Base-by-base conservation (phyloP, 2,888 invertebrate species). In the Erynnis tages region DNA sequence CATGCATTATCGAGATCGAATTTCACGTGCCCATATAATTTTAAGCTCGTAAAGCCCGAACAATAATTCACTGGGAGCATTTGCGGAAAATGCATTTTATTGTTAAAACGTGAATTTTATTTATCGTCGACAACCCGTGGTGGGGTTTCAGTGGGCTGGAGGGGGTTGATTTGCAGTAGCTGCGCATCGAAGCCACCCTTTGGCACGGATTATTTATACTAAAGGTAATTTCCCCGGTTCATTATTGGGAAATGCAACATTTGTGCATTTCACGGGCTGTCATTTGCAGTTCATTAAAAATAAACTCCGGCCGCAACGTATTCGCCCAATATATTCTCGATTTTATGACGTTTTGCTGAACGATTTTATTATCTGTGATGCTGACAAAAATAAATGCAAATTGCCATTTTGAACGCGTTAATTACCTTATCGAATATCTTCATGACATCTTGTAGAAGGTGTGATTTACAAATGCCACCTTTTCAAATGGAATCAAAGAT, bases 81-180 rank as follows among this genome's bases (percentile, higher is more conserved):
- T 89, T 88, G 88, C 87, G 88, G 89, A 88, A 89, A 88, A 89
- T 88, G 87, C 88, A 89, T 88, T 89, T 89, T 89, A 89, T 89
- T 89, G 88, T 88, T 89, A 88, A 89, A 88, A 88, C 88, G 88
- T 88, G 88, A 89, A 89, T 88, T 89, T 89, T 89, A 88, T 88
- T 88, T 89, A 89, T 88, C 76, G 86, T 73, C 83, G 85, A 88
- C 88, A 84, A 81, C 74, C 76, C 73, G 76, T 76, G 81, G 76
- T 74, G 76, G 74, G 64, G 68, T 58, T 58, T 60, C 57, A 57
- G 61, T 58, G 58, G 63, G 61, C 47, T 52, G 59, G 65, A 69
- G 77, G 78, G 72, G 79, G 79, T 76, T 85, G 88, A 88, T 89
- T 88, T 89, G 88, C 87, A 80, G 84, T 83, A 76, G 76, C 75